These are phyloP conservation scores for Amphiprion clarkii DNA, from an alignment of 2,797 vertebrate genomes.

Conservation along the genomic window DNA sequence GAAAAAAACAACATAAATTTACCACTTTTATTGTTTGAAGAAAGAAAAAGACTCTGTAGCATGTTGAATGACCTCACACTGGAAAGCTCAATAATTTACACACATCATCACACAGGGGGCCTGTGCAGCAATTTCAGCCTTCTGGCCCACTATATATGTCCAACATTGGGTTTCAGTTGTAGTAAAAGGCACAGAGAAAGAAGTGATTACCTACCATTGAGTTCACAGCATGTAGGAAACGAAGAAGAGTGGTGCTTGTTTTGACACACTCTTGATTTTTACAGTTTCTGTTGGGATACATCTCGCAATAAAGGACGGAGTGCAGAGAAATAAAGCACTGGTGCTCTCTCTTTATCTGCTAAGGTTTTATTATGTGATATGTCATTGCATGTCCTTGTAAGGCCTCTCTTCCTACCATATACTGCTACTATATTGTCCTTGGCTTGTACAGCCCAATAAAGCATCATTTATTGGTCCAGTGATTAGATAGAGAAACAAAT, in stretches of 20 bases:
- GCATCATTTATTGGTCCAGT: conserved; percentile 40
- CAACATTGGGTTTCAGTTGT: conserved; percentile 24
- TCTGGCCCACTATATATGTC: background rate
- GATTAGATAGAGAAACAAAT: conserved; percentile 54
- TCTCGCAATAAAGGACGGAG: conserved; percentile 27
- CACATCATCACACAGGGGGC: background rate
- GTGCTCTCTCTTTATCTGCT: conserved; percentile 26
- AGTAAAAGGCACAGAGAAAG: conserved; percentile 39
- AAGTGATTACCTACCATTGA: conserved; percentile 51
- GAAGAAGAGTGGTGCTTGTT: conserved; percentile 1
- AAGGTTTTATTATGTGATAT: conserved; percentile 59
- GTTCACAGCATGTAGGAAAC: conserved; percentile 40
- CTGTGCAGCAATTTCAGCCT: background rate
- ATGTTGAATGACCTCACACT: conserved; percentile 3
- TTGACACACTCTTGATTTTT: conserved; percentile 25
- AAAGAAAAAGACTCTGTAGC: conserved; percentile 6
- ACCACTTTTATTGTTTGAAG: conserved; percentile 14
- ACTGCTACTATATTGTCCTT: conserved; percentile 29
- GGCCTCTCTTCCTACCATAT: conserved; percentile 5
- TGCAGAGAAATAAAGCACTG: conserved; percentile 44
- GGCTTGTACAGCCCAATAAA: conserved; percentile 39
- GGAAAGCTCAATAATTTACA: background rate
- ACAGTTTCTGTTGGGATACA: conserved; percentile 38
- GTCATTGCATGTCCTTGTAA: conserved; percentile 40
- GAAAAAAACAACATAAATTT: conserved; percentile 6